phyloP scores from a whole-genome alignment of 2,888 invertebrate genomes.

The Tipula helvola region DNA sequence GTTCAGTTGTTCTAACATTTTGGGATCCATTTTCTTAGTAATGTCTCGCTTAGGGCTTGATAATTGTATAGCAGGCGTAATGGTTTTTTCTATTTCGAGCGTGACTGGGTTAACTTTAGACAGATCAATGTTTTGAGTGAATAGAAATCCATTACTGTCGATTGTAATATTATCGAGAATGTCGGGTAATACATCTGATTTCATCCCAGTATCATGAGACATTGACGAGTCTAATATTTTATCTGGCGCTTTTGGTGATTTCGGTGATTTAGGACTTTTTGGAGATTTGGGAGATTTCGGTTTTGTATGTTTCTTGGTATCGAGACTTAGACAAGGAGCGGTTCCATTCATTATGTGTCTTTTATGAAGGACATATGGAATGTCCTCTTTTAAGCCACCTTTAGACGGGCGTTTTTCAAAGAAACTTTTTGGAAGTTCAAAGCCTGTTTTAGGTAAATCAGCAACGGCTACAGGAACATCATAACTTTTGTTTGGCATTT shows the following conservation, averaged over 20 bases:
- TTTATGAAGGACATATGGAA: constrained; percentile 74
- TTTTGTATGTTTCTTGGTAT: constrained; percentile 38
- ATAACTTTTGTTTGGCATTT: constrained; percentile 40
- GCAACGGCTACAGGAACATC: constrained; percentile 32
- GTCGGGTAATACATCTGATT: constrained; percentile 40
- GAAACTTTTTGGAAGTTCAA: constrained; percentile 60
- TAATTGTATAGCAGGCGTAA: constrained; percentile 42
- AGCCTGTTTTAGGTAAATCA: constrained; percentile 50
- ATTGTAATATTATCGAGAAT: constrained; percentile 37
- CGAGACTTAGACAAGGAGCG: constrained; percentile 37
- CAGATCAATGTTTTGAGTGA: constrained; percentile 61
- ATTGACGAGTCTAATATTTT: constrained; percentile 22
- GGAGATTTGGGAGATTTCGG: constrained; percentile 53
- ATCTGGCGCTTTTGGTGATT: constrained; percentile 39
- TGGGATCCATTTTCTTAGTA: constrained; percentile 53
- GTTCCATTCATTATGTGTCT: constrained; percentile 78
- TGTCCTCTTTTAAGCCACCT: constrained; percentile 47
- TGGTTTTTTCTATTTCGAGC: constrained; percentile 53
- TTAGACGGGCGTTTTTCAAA: constrained; percentile 45
- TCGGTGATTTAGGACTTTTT: constrained; percentile 49
- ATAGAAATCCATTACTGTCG: constrained; percentile 45
- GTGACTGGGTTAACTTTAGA: constrained; percentile 62
- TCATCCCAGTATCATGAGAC: constrained; percentile 21
- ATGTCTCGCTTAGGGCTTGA: constrained; percentile 61
- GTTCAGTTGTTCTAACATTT: constrained; percentile 52